A percentile compares a stretch with the other conserved stretches of the same genome.
Evolutionary conservation across 2,888 invertebrate species (phyloP).

Genomic region (Strigamia crassipes): DNA sequence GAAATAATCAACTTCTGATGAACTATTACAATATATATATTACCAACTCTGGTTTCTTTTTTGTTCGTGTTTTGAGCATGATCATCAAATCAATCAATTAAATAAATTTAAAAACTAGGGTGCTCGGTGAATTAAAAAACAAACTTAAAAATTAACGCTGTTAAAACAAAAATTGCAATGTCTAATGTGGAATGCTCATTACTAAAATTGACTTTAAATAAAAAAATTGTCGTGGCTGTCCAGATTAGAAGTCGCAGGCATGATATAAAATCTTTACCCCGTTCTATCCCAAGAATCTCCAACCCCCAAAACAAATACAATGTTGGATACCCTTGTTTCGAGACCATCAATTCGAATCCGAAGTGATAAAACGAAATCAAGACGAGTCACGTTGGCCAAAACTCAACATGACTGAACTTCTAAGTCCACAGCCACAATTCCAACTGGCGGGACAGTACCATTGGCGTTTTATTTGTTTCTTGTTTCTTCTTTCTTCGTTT

Average conservation of each 20-base stretch:
- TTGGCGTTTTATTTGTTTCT: constrained; percentile 26
- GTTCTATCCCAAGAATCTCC: constrained; percentile 39
- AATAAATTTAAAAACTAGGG: constrained; percentile 10
- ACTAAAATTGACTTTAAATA: neutral
- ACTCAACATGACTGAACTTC: constrained; percentile 36
- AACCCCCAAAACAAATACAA: neutral
- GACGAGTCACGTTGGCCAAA: constrained; percentile 19
- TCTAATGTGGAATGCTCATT: neutral
- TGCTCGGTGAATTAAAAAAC: constrained; percentile 19
- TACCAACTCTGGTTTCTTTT: constrained; percentile 3
- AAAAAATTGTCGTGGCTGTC: constrained; percentile 41
- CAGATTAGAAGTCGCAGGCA: constrained; percentile 43
- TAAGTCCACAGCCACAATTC: constrained; percentile 45
- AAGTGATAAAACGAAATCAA: constrained; percentile 26
- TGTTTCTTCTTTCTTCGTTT: constrained; percentile 24
- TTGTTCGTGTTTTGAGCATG: constrained; percentile 22
- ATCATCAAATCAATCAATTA: neutral
- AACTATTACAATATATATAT: neutral
- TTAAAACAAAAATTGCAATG: neutral
- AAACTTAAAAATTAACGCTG: neutral
- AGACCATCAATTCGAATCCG: neutral
- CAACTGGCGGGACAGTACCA: constrained; percentile 47
- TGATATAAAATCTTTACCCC: constrained; percentile 17
- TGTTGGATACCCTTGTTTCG: constrained; percentile 1
- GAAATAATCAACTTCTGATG: neutral